Percentiles rank a stretch among this genome's conserved stretches.
Evolutionary conservation across 2,797 vertebrate genomes (phyloP).

Genomic region (Coccyzus lansbergi): DNA sequence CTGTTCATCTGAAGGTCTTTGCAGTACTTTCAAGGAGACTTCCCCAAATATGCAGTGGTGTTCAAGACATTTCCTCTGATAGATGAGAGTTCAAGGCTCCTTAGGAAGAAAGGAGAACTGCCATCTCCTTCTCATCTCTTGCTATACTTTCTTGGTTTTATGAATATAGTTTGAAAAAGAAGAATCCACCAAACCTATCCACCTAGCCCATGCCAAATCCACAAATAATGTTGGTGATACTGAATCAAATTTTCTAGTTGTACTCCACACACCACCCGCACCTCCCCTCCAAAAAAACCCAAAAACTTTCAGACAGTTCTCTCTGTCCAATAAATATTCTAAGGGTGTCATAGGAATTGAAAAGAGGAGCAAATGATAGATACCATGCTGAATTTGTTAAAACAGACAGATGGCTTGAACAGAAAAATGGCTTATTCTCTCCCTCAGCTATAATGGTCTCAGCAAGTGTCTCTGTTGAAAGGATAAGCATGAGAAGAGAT

Average conservation of each 20-base stretch:
- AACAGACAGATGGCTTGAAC: constrained; percentile 52
- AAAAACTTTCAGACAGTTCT: not conserved
- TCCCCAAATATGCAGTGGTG: not conserved
- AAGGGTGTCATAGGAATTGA: not conserved
- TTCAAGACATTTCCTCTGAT: not conserved
- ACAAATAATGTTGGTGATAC: not conserved
- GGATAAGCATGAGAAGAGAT: constrained; percentile 46
- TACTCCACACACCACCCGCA: not conserved
- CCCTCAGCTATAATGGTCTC: constrained; percentile 40
- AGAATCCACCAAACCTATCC: not conserved
- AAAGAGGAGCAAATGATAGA: constrained; percentile 28
- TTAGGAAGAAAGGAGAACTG: not conserved
- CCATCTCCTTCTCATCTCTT: not conserved
- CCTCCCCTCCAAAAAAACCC: too few species aligned
- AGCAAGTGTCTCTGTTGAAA: constrained; percentile 54
- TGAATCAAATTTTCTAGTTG: not conserved
- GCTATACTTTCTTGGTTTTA: not conserved
- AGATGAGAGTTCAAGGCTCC: not conserved
- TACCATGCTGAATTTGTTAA: constrained; percentile 35
- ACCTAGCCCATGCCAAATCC: not conserved
- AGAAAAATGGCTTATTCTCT: constrained; percentile 38
- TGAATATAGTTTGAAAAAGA: not conserved
- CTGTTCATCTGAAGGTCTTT: not conserved
- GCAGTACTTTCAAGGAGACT: not conserved
- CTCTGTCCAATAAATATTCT: not conserved